Conservation (phyloP, 2,113 vertebrate species). For the Gymnocephalus cernua region DNA sequence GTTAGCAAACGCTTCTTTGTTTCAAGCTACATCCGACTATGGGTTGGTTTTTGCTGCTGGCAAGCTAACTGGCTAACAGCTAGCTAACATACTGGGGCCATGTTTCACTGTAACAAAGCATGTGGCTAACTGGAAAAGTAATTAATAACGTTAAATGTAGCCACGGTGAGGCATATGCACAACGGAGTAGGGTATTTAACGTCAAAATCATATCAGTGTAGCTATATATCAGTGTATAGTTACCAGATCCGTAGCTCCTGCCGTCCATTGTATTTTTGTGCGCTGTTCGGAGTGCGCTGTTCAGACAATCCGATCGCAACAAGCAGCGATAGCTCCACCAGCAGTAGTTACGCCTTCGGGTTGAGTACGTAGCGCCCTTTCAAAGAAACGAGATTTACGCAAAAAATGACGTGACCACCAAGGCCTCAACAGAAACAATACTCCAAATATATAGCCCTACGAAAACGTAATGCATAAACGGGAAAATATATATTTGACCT, state of each 20-base stretch:
- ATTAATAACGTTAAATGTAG: too few relatives aligned
- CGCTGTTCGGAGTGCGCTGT: background rate
- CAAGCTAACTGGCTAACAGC: too few relatives aligned
- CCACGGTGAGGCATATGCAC: background rate
- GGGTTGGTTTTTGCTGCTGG: background rate
- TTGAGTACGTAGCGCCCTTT: background rate
- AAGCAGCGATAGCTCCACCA: background rate
- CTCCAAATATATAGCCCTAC: too few relatives aligned
- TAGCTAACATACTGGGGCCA: background rate
- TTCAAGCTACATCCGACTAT: background rate
- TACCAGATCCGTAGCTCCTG: conserved; percentile 81
- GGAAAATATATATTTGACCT: too few relatives aligned
- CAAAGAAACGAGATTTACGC: background rate
- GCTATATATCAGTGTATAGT: background rate
- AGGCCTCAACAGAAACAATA: background rate
- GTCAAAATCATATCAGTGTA: accelerated
- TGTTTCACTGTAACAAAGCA: background rate
- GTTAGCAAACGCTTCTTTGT: background rate
- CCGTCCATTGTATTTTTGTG: conserved; percentile 71
- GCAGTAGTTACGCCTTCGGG: background rate
- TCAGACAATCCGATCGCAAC: background rate
- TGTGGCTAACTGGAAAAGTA: background rate
- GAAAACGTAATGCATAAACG: too few relatives aligned
- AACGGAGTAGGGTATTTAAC: accelerated
- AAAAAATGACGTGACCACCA: conserved; percentile 17